Percentiles rank a stretch among this genome's conserved stretches.
These are phyloP conservation scores for Pseudococcus jackbeardsleyi DNA, from an alignment of 2,888 invertebrate genomes.

Conservation along the genomic window DNA sequence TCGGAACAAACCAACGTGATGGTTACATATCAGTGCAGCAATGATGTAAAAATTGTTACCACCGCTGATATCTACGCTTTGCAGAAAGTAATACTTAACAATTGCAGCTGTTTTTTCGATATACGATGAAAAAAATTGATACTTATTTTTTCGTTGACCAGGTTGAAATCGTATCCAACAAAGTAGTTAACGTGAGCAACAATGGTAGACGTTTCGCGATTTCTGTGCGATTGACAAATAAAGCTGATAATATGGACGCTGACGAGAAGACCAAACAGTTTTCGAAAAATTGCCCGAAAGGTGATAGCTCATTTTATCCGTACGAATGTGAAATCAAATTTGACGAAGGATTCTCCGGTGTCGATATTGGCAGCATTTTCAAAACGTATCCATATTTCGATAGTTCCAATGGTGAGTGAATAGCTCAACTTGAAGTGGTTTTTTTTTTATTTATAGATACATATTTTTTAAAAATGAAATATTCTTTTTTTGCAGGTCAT, in stretches of 20 bases:
- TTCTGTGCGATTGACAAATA: constrained; percentile 16
- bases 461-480: neutral
- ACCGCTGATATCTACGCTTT: constrained; percentile 57
- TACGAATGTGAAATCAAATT: constrained; percentile 55
- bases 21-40: constrained; percentile 68
- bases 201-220: constrained; percentile 54
- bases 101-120: neutral
- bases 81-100: constrained; percentile 18
- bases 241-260: constrained; percentile 29
- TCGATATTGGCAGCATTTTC: constrained; percentile 12
- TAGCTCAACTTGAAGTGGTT: too few species aligned
- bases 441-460: neutral
- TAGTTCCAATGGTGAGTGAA: constrained; percentile 27
- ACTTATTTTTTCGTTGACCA: neutral
- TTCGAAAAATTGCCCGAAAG: constrained; percentile 34
- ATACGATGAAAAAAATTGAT: neutral
- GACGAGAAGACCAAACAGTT: constrained; percentile 24
- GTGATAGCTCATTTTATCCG: neutral
- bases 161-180: constrained; percentile 53
- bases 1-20: constrained; percentile 69
- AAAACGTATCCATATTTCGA: constrained; percentile 49
- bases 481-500: constrained; percentile 36
- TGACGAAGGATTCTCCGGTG: neutral
- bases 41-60: constrained; percentile 48
- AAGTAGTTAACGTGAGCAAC: constrained; percentile 51